A percentile compares a stretch with the other conserved stretches of the same genome.
Evolutionary conservation across 2,888 invertebrate species (phyloP).

Genomic region (Trissonchulus latispiculum): DNA sequence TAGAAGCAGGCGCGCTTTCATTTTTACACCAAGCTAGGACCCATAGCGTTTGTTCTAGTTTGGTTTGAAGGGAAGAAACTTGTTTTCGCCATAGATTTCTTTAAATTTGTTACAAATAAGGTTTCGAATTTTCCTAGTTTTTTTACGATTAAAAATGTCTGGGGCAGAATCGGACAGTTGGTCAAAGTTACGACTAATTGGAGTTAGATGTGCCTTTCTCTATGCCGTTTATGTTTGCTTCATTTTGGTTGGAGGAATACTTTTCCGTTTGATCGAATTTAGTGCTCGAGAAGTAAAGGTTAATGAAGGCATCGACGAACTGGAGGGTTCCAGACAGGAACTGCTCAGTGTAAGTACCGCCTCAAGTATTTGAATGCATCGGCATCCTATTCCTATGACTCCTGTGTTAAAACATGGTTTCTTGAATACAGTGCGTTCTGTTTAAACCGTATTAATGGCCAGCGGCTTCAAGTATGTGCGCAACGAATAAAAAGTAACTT

Average conservation of each 20-base stretch:
- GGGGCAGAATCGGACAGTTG: neutral
- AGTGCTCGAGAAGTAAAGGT: slow-evolving; percentile 3
- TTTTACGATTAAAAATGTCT: neutral
- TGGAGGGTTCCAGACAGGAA: slow-evolving; percentile 13
- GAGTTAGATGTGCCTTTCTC: neutral
- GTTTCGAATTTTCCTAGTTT: neutral
- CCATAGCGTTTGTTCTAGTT: neutral
- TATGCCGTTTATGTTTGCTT: neutral
- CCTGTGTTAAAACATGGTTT: too few species aligned
- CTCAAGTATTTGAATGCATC: too few species aligned
- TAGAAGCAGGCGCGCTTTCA: neutral
- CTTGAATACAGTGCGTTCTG: too few species aligned
- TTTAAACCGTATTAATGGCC: too few species aligned
- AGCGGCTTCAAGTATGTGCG: too few species aligned
- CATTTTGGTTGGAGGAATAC: slow-evolving; percentile 4
- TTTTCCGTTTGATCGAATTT: slow-evolving; percentile 17
- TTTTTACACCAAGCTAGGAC: too few species aligned
- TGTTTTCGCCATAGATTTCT: neutral
- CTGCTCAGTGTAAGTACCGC: slow-evolving; percentile 18
- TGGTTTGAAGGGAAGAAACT: neutral
- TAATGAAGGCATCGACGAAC: slow-evolving; percentile 14
- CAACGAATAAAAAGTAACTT: too few species aligned
- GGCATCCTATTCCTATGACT: too few species aligned
- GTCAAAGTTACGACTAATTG: neutral
- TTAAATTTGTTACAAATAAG: neutral